These are phyloP conservation scores for Parnassius glacialis DNA, from an alignment of 2,888 invertebrate species.

Conservation along the genomic window DNA sequence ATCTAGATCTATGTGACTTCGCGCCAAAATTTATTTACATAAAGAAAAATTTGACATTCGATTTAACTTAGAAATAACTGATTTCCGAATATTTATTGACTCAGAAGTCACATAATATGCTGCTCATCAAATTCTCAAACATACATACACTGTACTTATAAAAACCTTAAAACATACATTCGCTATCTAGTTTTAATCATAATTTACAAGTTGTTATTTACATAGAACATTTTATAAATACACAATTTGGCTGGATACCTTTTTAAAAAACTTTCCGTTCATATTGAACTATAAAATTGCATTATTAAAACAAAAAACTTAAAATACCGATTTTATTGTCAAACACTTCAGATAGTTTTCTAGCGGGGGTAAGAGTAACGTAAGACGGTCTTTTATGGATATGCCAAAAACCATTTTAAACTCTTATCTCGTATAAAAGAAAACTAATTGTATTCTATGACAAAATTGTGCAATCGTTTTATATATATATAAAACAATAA, in stretches of 20 bases:
- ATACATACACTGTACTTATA: slow-evolving; percentile 34
- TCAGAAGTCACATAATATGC: slow-evolving; percentile 26
- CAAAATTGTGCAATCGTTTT: neutral
- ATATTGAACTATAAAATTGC: slow-evolving; percentile 35
- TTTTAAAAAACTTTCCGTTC: slow-evolving; percentile 32
- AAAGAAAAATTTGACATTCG: slow-evolving; percentile 25
- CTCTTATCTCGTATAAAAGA: neutral
- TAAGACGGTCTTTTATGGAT: slow-evolving; percentile 4
- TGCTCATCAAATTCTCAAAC: slow-evolving; percentile 28
- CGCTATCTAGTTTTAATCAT: slow-evolving; percentile 68
- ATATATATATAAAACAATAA: slow-evolving; percentile 10
- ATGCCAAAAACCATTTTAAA: neutral
- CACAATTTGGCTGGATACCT: slow-evolving; percentile 66
- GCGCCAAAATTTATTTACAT: slow-evolving; percentile 41
- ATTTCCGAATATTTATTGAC: slow-evolving; percentile 18
- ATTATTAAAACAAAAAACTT: slow-evolving; percentile 34
- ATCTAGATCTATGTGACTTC: slow-evolving; percentile 35
- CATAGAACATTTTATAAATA: slow-evolving; percentile 66
- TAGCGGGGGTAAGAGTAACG: slow-evolving; percentile 5
- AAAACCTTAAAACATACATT: slow-evolving; percentile 51
- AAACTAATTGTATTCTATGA: neutral
- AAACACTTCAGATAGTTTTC: slow-evolving; percentile 50
- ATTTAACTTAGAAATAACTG: slow-evolving; percentile 1
- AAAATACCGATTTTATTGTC: slow-evolving; percentile 58
- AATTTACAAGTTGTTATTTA: slow-evolving; percentile 72